Conservation (phyloP, 2,113 vertebrate genomes). For the Otis tarda region DNA sequence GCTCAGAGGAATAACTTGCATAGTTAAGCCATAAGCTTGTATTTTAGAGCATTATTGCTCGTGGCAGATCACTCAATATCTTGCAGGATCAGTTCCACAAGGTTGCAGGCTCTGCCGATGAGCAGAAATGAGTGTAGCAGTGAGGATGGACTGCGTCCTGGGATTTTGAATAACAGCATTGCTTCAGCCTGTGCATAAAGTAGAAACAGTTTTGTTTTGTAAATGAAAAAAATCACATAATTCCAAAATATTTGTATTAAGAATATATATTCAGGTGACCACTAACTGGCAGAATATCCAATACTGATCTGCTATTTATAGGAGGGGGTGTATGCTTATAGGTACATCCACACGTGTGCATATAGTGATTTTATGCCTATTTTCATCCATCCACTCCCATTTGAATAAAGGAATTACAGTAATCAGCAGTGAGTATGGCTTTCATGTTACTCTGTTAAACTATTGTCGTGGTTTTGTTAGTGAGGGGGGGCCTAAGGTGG, state of each 20-base stretch:
- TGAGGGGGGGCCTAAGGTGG: too few species aligned
- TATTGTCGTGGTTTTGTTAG: too few species aligned
- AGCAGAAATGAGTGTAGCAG: background rate
- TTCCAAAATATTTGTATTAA: background rate
- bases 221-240: background rate
- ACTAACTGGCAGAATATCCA: background rate
- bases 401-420: background rate
- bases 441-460: background rate
- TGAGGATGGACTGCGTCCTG: fast-evolving
- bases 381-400: background rate
- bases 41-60: background rate
- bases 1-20: background rate
- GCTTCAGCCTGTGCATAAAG: background rate
- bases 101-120: background rate
- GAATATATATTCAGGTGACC: background rate
- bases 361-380: background rate
- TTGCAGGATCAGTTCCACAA: background rate
- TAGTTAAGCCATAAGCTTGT: background rate
- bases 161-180: background rate
- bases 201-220: background rate
- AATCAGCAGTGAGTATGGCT: background rate
- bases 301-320: background rate
- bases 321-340: background rate
- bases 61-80: background rate
- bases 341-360: background rate